Evolutionary conservation across 2,113 vertebrate genomes (phyloP), one percentile per base, ranked within the genome.

Genomic region (Benitochromis conjunctus): DNA sequence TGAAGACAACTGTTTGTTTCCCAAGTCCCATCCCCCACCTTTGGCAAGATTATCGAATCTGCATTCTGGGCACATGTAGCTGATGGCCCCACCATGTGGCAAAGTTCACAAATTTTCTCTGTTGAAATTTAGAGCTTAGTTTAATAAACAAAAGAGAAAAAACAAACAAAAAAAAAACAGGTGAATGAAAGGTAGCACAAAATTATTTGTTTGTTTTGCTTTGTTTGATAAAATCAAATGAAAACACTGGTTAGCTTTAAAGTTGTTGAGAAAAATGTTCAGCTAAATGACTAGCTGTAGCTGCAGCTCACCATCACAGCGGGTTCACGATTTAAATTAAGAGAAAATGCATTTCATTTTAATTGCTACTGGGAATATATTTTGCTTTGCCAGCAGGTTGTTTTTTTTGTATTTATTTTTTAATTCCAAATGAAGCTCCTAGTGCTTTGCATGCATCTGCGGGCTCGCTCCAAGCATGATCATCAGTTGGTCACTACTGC

Each of bases 391-490:
- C 62, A 24, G 36, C n/a, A 43, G 31, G 18, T 36, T 41, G 0
- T 2, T 69, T 41, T 62, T 66, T 69, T 69, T 48, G 14, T 14
- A 9, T 41, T n/a, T n/a, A 38, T n/a, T 1, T 64, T 64, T 12
- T 5, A 64, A 36, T 64, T 64, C 5, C 58, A 62, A 41, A 41
- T 66, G 62, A 69, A 69, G 36, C 36, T 69, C 1, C n/a, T 24
- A 43, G 64, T 14, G 64, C 38, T 69, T 41, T 69, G 11, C 64
- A 43, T 71, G 38, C 38, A 38, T 38, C 60, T 38, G 19, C 10
- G 0, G 10, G 60, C 60, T 64, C 1, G 4, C 34, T 64, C 0
- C 34, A 8, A 56, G 3, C 16, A 34, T 10, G 7, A 60, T 9
- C 12, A 4, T 69, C 3, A 2, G n/a, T 6, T 1, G n/a, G 21